Evolutionary conservation across 2,113 vertebrate genomes (phyloP), one percentile per base, ranked within the genome.

Genomic region (Salvelinus sp.): DNA sequence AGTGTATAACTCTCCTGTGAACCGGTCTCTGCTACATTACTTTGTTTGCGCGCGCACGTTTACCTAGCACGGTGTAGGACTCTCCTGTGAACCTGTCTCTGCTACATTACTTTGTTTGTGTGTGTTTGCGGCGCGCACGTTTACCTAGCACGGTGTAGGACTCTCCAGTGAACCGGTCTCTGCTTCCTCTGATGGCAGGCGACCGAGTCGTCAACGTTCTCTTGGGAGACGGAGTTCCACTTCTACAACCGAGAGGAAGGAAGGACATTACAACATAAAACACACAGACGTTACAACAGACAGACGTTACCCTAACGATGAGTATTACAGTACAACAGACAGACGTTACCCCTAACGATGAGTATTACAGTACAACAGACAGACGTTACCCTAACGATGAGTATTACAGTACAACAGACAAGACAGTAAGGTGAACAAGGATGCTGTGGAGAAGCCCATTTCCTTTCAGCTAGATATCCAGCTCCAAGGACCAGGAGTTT

Each of bases 51-150:
- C 1, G 33, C 1, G 33, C 33, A 38, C 33, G 6, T 13, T 83
- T 95, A 98, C 97, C 97, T 62, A 99, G 89, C 4, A 98, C 97
- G 5, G 97, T 98, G 83, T 98, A 99, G 0, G 97, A 97, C 85
- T 99, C 97, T 62, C 97, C 97, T 27, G 94, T 94, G 73, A 99
- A 99, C 25, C 91, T 95, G 76, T 98, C 96, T 72, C 96, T 93
- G 87, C 92, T 86, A 2, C 91, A 38, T 38, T 38, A 2, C 7
- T 38, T 9, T 38, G 38, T 38, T 6, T 38, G 33, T 7, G 2
- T n/a, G n/a, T n/a, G n/a, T n/a, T n/a, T n/a, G n/a, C n/a, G n/a
- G n/a, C 1, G 33, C 1, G 33, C 33, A 38, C 33, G 6, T 13
- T 83, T 95, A 98, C 97, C 97, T 62, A 99, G 89, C 4, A 98